A percentile compares a stretch with the other conserved stretches of the same genome.
Conservation (phyloP, 1,140 invertebrate species). For the Dendrolimus punctatus region DNA sequence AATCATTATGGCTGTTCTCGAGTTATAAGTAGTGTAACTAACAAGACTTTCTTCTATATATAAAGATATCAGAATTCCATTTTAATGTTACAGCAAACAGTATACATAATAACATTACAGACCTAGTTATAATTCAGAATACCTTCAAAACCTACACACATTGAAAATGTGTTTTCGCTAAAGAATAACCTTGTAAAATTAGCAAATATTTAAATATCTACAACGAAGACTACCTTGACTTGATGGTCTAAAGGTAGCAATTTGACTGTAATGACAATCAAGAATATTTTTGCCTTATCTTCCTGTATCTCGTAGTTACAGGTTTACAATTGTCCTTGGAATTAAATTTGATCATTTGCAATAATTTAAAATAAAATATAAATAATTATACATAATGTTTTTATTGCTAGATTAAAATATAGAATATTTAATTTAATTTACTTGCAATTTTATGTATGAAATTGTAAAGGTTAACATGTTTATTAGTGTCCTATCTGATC, state of each 20-base stretch:
- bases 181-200: constrained; percentile 44
- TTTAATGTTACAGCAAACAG: background rate
- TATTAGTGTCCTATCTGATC: no score
- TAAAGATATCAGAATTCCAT: background rate
- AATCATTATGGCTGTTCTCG: no score
- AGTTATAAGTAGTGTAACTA: no score
- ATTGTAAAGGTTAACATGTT: no score
- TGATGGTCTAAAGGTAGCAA: constrained; percentile 35
- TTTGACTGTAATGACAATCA: constrained; percentile 22
- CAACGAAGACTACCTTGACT: constrained; percentile 45
- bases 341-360: constrained; percentile 16
- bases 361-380: constrained; percentile 5
- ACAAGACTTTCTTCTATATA: no score
- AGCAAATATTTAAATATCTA: constrained; percentile 55
- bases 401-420: background rate
- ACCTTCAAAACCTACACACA: constrained; percentile 2
- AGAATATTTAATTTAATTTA: no score
- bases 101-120: background rate
- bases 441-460: no score
- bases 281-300: constrained; percentile 17
- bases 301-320: constrained; percentile 14
- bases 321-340: constrained; percentile 14
- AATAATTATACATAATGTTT: background rate
- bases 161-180: constrained; percentile 11
- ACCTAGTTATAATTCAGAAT: background rate